phyloP scores from a whole-genome alignment of 64 coral and sea anemone genomes.

The Trachythela sp. region DNA sequence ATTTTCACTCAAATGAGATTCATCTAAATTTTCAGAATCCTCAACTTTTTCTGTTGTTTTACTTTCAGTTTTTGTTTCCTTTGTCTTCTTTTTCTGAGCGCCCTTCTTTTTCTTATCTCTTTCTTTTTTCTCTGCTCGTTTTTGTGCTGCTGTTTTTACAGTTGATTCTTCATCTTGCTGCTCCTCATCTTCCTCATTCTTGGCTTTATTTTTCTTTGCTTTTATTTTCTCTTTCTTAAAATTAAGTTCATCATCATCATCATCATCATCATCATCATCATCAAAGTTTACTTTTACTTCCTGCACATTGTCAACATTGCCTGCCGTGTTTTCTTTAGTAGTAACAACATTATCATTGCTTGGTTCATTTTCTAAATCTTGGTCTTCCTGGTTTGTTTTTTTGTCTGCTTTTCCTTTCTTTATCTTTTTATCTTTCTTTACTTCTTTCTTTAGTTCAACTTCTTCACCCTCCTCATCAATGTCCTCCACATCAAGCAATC shows the following conservation, averaged over 20 bases:
- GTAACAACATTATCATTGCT: not conserved
- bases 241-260: not conserved
- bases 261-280: not conserved
- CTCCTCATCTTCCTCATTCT: conserved; percentile 19
- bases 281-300: not conserved
- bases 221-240: conserved; percentile 6
- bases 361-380: not conserved
- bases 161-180: conserved; percentile 12
- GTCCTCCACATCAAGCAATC: conserved; percentile 40
- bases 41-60: conserved; percentile 51
- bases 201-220: conserved; percentile 17
- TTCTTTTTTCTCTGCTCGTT: conserved; percentile 97
- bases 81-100: conserved; percentile 71
- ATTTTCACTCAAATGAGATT: not conserved
- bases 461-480: conserved; percentile 61
- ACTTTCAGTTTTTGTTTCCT: conserved; percentile 53
- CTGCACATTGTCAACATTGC: not conserved
- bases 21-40: conserved; percentile 12
- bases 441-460: conserved; percentile 16
- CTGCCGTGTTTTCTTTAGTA: not conserved
- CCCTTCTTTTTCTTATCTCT: conserved; percentile 94
- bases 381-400: not conserved
- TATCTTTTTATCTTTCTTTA: not conserved
- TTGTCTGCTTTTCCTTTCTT: conserved; percentile 37
- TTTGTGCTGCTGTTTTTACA: conserved; percentile 94